These are phyloP conservation scores for Melolontha melolontha DNA, from an alignment of 2,888 invertebrate genomes.

Conservation along the genomic window DNA sequence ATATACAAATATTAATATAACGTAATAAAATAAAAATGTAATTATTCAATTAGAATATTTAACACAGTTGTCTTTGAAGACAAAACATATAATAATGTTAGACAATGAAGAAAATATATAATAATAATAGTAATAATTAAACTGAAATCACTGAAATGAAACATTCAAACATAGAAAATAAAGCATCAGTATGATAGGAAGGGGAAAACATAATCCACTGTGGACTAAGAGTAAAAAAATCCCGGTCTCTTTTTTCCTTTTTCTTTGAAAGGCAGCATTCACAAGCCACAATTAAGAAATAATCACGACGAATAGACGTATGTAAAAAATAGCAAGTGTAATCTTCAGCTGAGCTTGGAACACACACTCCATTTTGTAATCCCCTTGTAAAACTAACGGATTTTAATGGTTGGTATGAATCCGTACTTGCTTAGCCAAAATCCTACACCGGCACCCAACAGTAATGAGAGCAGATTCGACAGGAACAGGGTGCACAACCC, in stretches of 20 bases:
- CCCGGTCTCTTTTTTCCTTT: conserved; percentile 34
- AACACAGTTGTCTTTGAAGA: background rate
- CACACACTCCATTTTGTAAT: conserved; percentile 36
- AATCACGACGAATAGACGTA: conserved; percentile 56
- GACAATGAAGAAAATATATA: no score
- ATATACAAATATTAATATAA: background rate
- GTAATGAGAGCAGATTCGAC: conserved; percentile 89
- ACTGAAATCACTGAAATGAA: background rate
- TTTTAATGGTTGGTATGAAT: conserved; percentile 62
- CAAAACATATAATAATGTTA: no score
- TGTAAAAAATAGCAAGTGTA: conserved; percentile 49
- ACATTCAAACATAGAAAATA: conserved; percentile 36
- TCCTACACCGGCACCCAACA: conserved; percentile 92
- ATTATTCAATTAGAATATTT: conserved; percentile 3
- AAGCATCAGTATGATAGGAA: conserved; percentile 30
- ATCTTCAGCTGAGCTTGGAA: conserved; percentile 47
- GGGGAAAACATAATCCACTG: conserved; percentile 24
- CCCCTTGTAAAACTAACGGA: conserved; percentile 56
- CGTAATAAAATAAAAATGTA: conserved; percentile 5
- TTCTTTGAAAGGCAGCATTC: conserved; percentile 40
- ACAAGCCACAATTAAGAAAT: conserved; percentile 51
- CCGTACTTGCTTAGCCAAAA: conserved; percentile 76
- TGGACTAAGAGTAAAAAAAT: conserved; percentile 41
- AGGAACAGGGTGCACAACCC: conserved; percentile 90
- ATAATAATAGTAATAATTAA: background rate